phyloP scores from a whole-genome alignment of 2,888 invertebrate species.

The Archaeoteleia sp. region DNA sequence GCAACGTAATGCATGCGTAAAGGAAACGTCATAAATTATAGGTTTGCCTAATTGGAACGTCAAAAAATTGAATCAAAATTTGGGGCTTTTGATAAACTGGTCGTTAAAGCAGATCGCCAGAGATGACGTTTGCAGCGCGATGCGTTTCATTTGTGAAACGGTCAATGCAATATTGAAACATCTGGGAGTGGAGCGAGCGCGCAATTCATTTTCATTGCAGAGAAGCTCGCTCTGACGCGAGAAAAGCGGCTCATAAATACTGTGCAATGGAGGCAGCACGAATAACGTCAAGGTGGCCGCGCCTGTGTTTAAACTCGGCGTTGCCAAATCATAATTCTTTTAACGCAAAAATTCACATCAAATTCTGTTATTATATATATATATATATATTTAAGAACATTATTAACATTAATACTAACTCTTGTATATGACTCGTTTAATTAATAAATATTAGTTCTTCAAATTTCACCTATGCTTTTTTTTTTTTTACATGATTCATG shows the following conservation, averaged over 20 bases:
- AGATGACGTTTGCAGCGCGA: constrained; percentile 2
- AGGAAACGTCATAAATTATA: too few species aligned
- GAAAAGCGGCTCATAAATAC: constrained; percentile 51
- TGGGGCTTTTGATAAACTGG: background rate
- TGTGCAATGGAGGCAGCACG: constrained; percentile 39
- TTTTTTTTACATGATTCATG: constrained; percentile 3
- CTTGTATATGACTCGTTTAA: too few species aligned
- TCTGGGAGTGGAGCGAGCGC: constrained; percentile 48
- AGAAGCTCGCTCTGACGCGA: constrained; percentile 43
- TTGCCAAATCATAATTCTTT: constrained; percentile 47
- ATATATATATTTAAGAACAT: background rate
- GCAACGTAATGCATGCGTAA: too few species aligned
- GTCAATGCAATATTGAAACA: constrained; percentile 49
- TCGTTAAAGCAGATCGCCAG: constrained; percentile 6
- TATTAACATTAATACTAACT: too few species aligned
- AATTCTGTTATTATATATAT: background rate
- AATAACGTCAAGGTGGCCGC: constrained; percentile 46
- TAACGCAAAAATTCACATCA: too few species aligned
- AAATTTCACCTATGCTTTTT: too few species aligned
- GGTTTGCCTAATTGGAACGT: background rate
- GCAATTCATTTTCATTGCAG: constrained; percentile 49
- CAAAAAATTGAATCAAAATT: background rate
- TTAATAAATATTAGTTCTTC: background rate
- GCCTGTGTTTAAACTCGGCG: constrained; percentile 24
- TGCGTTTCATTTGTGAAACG: constrained; percentile 45